Percentiles rank a stretch among this genome's conserved stretches.
Evolutionary conservation across 1,140 invertebrate genomes (phyloP).

Genomic region (Ceratitis capitata): DNA sequence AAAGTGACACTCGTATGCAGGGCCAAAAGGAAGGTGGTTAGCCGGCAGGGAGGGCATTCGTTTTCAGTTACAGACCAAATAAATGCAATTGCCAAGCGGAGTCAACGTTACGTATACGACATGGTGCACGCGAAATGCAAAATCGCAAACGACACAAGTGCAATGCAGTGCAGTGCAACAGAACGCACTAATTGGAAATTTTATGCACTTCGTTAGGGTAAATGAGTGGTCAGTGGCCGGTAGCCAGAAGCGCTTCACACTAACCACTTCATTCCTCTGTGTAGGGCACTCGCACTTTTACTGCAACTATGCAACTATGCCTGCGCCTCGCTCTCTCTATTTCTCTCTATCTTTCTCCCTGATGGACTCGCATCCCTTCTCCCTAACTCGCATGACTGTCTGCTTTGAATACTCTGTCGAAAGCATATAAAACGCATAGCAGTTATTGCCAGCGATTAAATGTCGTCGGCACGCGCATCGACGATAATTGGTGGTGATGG

Average conservation of each 20-base stretch:
- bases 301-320: not conserved
- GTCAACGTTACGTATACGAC: constrained; percentile 11
- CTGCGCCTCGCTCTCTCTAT: not conserved
- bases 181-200: constrained; percentile 33
- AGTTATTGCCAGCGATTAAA: constrained; percentile 37
- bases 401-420: not conserved
- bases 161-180: not conserved
- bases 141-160: not conserved
- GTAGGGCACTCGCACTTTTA: not conserved
- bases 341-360: no score
- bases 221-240: constrained; percentile 22
- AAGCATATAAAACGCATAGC: not conserved
- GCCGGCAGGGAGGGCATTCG: no score
- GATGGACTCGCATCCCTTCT: not conserved
- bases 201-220: constrained; percentile 36
- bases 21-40: no score
- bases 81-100: not conserved
- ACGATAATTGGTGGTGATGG: constrained; percentile 21
- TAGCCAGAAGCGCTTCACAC: not conserved
- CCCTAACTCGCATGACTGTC: not conserved
- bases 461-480: constrained; percentile 6
- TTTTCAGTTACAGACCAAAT: not conserved
- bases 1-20: not conserved
- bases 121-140: not conserved
- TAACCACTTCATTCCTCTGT: not conserved